These are phyloP conservation scores for Rhagonycha fulva DNA, from an alignment of 2,888 invertebrate species.

Conservation along the genomic window DNA sequence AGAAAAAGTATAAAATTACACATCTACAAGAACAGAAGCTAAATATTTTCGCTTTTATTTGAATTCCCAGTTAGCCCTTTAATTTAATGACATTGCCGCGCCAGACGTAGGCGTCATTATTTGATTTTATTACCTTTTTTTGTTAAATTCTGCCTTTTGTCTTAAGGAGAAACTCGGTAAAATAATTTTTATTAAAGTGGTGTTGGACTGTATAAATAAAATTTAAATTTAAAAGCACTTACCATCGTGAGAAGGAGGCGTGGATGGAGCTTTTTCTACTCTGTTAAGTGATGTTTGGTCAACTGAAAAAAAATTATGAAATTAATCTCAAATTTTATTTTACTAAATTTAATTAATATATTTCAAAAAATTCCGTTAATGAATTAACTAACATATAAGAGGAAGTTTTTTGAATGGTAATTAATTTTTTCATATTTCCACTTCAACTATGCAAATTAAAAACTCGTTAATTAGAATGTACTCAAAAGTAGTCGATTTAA, in stretches of 20 bases:
- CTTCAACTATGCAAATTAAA: not conserved
- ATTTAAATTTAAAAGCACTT: conserved; percentile 48
- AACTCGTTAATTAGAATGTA: not conserved
- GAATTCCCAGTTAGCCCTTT: conserved; percentile 34
- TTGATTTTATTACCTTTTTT: conserved; percentile 37
- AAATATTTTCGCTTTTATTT: conserved; percentile 37
- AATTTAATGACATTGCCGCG: conserved; percentile 37
- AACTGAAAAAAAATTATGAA: conserved; percentile 53
- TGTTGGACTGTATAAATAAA: not conserved
- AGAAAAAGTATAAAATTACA: conserved; percentile 40
- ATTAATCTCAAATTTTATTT: conserved; percentile 3
- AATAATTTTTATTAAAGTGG: not conserved
- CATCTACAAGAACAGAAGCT: conserved; percentile 35
- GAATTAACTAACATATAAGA: not conserved
- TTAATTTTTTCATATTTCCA: not conserved
- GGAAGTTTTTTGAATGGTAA: conserved; percentile 12
- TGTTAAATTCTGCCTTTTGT: conserved; percentile 5
- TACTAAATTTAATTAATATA: conserved; percentile 11
- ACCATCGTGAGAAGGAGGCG: conserved; percentile 74
- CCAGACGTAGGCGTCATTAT: conserved; percentile 34
- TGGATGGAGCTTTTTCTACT: conserved; percentile 78
- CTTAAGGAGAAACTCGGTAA: not conserved
- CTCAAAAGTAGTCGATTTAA: not conserved
- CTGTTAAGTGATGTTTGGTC: conserved; percentile 60
- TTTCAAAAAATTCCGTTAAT: not conserved